These are phyloP conservation scores for Pagrus major DNA, from an alignment of 2,113 vertebrate genomes.

Conservation along the genomic window DNA sequence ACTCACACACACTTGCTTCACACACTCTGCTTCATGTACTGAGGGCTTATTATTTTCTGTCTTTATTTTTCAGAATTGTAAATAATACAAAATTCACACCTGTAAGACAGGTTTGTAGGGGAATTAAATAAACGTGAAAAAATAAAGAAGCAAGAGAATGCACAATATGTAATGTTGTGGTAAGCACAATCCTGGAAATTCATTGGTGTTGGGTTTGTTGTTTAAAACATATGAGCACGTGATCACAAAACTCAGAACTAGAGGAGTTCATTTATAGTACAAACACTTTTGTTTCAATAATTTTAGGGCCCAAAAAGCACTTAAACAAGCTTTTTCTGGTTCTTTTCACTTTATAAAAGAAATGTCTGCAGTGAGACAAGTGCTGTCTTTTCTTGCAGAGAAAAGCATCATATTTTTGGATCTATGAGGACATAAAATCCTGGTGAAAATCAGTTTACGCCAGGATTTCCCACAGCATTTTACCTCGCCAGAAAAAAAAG, in stretches of 20 bases:
- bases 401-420: neutral
- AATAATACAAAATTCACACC: neutral
- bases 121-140: neutral
- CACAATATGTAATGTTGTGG: neutral
- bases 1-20: conserved; percentile 48
- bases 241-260: neutral
- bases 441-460: neutral
- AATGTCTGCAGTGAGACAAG: neutral
- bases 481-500: neutral
- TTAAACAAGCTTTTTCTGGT: neutral
- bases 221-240: neutral
- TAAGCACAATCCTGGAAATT: neutral
- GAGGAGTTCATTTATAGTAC: neutral
- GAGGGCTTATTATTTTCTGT: conserved; percentile 63
- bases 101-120: neutral
- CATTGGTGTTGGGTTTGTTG: neutral
- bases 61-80: neutral
- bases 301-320: neutral
- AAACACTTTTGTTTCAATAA: neutral
- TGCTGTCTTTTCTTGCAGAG: neutral
- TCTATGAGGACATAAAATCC: neutral
- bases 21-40: conserved; percentile 18
- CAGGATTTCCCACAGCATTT: neutral
- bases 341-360: neutral
- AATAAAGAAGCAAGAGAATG: neutral